Conservation (phyloP, 1,140 invertebrate genomes). For the Pseudomyrmex concolor region DNA sequence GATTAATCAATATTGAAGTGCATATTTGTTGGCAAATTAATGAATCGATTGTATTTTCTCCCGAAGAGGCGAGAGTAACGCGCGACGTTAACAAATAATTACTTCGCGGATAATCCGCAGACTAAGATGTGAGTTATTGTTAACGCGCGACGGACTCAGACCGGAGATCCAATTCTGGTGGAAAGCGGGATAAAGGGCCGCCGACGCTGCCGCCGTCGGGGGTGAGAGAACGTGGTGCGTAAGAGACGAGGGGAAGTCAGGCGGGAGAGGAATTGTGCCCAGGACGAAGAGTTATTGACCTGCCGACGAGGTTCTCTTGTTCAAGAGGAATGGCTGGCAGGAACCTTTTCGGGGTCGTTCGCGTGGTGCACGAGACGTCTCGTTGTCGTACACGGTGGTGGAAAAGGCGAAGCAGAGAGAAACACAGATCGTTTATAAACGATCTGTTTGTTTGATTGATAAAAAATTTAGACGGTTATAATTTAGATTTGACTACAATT, state of each 20-base stretch:
- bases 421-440: neutral
- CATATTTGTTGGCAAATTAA: neutral
- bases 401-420: slow-evolving; percentile 4
- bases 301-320: slow-evolving; percentile 37
- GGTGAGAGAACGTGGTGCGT: slow-evolving; percentile 30
- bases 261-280: neutral
- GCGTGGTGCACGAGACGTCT: slow-evolving; percentile 38
- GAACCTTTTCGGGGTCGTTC: slow-evolving; percentile 56
- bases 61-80: neutral
- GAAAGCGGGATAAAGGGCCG: slow-evolving; percentile 42
- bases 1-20: slow-evolving; percentile 21
- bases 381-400: neutral
- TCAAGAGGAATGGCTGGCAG: slow-evolving; percentile 44
- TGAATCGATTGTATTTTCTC: neutral
- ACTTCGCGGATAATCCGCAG: slow-evolving; percentile 16
- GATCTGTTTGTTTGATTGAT: neutral
- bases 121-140: slow-evolving; percentile 43
- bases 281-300: slow-evolving; percentile 65
- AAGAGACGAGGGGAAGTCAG: slow-evolving; percentile 22
- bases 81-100: slow-evolving; percentile 40
- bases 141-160: slow-evolving; percentile 17
- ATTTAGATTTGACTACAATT: neutral
- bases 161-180: slow-evolving; percentile 58
- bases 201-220: neutral
- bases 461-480: neutral